Conservation (phyloP, 2,797 vertebrate genomes). For the Danio tinwini region DNA sequence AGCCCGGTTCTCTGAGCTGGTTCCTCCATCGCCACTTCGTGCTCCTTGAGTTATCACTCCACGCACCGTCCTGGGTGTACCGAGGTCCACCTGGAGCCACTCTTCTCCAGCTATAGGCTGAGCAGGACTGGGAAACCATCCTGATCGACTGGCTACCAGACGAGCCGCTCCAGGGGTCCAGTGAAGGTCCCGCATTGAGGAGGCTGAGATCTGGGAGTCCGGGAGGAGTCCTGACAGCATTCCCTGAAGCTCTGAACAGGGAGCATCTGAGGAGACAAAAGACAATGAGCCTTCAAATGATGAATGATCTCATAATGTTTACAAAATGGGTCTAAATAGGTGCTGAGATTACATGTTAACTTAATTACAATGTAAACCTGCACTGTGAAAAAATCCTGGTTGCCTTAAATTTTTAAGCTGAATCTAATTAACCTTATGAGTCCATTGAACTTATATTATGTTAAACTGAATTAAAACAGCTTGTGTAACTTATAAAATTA, state of each 20-base stretch:
- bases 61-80: conserved; percentile 82
- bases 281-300: neutral
- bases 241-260: conserved; percentile 92
- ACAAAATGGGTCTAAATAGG: too few species aligned
- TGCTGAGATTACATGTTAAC: neutral
- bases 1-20: conserved; percentile 85
- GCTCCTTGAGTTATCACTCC: conserved; percentile 95
- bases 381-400: too few species aligned
- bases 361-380: neutral
- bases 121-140: conserved; percentile 89
- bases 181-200: conserved; percentile 88
- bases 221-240: conserved; percentile 93
- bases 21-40: conserved; percentile 86
- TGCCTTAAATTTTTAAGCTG: too few species aligned
- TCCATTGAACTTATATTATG: too few species aligned
- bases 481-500: too few species aligned
- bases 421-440: too few species aligned
- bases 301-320: neutral
- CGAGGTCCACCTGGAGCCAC: conserved; percentile 95
- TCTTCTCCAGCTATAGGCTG: conserved; percentile 91
- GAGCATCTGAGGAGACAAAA: conserved; percentile 79
- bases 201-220: conserved; percentile 91
- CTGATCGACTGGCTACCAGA: conserved; percentile 92
- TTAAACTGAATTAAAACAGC: too few species aligned
- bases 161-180: conserved; percentile 89